Evolutionary conservation across 2,113 vertebrate species (phyloP).

Genomic region (Mixornis gularis): DNA sequence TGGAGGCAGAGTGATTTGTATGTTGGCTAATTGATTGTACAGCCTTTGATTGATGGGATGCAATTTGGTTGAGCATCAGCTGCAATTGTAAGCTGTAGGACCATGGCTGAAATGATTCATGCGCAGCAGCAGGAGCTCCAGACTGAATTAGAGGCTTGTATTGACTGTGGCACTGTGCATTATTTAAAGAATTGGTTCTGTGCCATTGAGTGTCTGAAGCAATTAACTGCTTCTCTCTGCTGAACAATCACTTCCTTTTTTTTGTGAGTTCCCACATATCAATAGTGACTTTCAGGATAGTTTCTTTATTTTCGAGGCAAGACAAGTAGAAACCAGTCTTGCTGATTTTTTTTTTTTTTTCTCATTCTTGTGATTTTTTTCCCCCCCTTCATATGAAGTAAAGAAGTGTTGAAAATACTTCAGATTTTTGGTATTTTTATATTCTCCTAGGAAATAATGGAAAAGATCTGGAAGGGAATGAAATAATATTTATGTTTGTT

Average conservation of each 20-base stretch:
- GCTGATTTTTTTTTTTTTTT: background rate
- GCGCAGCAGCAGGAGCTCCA: background rate
- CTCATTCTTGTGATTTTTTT: background rate
- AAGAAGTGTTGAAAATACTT: background rate
- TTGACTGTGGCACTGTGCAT: background rate
- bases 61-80: conserved; percentile 16
- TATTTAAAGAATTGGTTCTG: conserved; percentile 46
- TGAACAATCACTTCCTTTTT: conserved; percentile 30
- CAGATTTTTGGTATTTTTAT: background rate
- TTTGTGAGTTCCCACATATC: background rate
- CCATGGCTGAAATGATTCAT: conserved; percentile 5
- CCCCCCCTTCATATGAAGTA: background rate
- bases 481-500: background rate
- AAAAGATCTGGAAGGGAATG: background rate
- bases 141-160: conserved; percentile 42
- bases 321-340: background rate
- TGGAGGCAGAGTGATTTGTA: background rate
- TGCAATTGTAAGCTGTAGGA: background rate
- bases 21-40: background rate
- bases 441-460: background rate
- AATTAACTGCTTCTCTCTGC: conserved; percentile 40
- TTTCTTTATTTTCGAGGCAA: background rate
- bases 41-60: background rate
- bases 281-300: conserved; percentile 7
- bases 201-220: conserved; percentile 31